phyloP scores from a whole-genome alignment of 2,797 vertebrate species.

The Falco rusticolus region DNA sequence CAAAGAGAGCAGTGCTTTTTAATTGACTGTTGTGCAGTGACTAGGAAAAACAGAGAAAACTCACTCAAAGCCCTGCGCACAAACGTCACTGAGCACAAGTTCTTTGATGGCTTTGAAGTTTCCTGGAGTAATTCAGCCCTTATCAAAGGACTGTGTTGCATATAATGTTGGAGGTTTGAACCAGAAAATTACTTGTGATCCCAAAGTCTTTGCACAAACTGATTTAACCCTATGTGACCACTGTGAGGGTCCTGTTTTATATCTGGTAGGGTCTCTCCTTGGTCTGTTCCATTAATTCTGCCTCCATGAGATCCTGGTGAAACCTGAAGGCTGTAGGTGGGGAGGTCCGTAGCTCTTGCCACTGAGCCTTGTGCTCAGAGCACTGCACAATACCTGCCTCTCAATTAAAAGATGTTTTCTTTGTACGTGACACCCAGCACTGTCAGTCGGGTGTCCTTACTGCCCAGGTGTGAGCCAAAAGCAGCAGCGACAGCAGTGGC shows the following conservation, averaged over 20 bases:
- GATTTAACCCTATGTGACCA: background rate
- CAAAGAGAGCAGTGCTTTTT: background rate
- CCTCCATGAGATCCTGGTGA: background rate
- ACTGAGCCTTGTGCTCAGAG: background rate
- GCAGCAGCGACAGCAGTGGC: background rate
- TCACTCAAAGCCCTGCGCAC: background rate
- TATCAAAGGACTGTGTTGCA: background rate
- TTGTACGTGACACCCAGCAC: background rate
- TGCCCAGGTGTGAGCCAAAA: background rate
- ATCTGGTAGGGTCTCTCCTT: background rate
- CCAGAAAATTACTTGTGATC: background rate
- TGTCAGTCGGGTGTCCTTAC: background rate
- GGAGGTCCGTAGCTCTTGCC: background rate
- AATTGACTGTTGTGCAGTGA: background rate
- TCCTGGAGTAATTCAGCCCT: background rate
- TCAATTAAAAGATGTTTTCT: background rate
- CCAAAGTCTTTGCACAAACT: background rate
- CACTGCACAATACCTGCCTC: background rate
- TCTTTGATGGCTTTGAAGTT: constrained; percentile 46
- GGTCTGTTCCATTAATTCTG: background rate
- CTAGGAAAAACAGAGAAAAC: background rate
- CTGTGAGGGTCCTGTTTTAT: background rate
- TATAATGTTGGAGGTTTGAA: background rate
- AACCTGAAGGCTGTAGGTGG: background rate
- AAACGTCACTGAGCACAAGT: background rate